phyloP scores from a whole-genome alignment of 1,140 invertebrate species.

The Ganaspis sp. region DNA sequence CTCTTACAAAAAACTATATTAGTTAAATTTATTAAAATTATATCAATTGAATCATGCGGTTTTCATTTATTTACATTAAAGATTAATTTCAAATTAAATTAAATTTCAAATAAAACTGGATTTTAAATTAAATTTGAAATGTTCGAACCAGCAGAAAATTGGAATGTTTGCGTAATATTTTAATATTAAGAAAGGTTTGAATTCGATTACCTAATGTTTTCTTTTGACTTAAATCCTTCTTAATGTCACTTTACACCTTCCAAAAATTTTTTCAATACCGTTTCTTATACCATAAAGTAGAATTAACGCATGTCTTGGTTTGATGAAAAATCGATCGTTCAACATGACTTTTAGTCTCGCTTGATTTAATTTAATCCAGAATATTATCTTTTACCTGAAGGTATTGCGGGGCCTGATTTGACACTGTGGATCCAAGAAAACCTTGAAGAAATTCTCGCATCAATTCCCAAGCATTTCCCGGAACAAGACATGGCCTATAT shows the following conservation, averaged over 20 bases:
- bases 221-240: conserved; percentile 1
- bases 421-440: conserved; percentile 87
- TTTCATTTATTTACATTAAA: no score
- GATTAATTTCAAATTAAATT: no score
- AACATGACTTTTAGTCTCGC: not conserved
- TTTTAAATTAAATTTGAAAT: not conserved
- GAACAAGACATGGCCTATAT: conserved; percentile 92
- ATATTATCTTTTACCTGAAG: conserved; percentile 74
- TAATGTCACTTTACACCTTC: not conserved
- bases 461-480: conserved; percentile 92
- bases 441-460: conserved; percentile 95
- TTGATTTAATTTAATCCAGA: conserved; percentile 20
- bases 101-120: no score
- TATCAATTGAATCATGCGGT: no score
- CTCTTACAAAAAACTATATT: no score
- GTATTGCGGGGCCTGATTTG: conserved; percentile 80
- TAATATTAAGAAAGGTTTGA: not conserved
- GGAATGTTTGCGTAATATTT: conserved; percentile 1
- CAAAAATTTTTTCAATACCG: not conserved
- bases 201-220: conserved; percentile 2
- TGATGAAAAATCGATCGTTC: not conserved
- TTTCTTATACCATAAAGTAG: not conserved
- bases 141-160: not conserved
- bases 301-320: not conserved
- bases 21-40: no score